A percentile compares a stretch with the other conserved stretches of the same genome.
Evolutionary conservation across 2,113 vertebrate genomes (phyloP).

Genomic region (Daphoenositta chrysoptera): DNA sequence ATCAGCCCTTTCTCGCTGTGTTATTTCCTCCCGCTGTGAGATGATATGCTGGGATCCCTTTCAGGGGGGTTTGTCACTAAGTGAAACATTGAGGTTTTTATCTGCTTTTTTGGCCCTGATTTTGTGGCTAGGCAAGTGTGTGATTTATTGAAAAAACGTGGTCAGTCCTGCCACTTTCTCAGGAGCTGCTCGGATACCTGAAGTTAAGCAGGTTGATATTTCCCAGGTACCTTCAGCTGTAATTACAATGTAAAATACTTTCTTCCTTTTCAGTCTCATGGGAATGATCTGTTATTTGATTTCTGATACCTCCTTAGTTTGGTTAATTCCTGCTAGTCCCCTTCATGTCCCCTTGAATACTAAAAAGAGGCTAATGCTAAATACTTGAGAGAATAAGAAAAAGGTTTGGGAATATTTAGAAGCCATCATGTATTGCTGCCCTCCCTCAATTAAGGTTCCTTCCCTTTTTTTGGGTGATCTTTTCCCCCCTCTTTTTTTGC

Average conservation of each 20-base stretch:
- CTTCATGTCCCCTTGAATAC: background rate
- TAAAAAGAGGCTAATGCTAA: background rate
- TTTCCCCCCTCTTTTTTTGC: accelerated
- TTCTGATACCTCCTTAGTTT: background rate
- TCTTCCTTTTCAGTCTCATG: background rate
- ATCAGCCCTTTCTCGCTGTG: accelerated
- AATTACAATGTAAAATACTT: background rate
- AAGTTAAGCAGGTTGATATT: background rate
- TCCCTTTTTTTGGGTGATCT: background rate
- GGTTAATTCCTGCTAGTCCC: background rate
- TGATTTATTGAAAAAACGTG: background rate
- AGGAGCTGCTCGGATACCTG: background rate
- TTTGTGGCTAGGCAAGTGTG: background rate
- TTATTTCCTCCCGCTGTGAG: accelerated
- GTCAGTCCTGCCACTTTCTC: background rate
- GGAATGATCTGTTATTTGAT: background rate
- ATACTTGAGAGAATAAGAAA: background rate
- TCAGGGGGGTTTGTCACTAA: background rate
- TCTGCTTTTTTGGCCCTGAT: background rate
- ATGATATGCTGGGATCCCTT: background rate
- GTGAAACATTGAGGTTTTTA: background rate
- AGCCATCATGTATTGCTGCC: accelerated
- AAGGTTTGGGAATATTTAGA: background rate
- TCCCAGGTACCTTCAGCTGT: background rate
- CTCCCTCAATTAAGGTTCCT: background rate